These are phyloP conservation scores for Laupala kohalensis DNA, from an alignment of 1,140 invertebrate species.

Conservation along the genomic window DNA sequence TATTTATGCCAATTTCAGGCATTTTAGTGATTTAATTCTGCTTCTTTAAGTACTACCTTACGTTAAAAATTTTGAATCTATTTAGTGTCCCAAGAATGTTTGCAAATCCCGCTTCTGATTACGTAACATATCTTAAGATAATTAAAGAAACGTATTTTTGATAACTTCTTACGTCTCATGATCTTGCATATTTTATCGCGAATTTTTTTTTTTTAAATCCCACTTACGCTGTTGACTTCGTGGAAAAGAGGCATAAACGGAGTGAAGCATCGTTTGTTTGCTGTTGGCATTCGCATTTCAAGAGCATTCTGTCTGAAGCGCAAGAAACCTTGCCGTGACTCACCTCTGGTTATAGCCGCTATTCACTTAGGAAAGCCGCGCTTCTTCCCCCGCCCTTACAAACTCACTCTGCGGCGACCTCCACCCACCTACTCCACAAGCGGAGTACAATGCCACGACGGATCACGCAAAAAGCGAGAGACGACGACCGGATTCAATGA, in stretches of 20 bases:
- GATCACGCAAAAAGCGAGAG: too few species aligned
- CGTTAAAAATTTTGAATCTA: too few species aligned
- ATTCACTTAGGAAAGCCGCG: not conserved
- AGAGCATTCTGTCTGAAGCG: not conserved
- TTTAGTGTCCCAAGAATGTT: too few species aligned
- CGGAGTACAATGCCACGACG: too few species aligned
- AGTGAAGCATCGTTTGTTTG: not conserved
- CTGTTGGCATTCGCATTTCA: not conserved
- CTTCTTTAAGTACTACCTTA: too few species aligned
- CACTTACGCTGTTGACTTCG: not conserved
- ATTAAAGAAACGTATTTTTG: not conserved
- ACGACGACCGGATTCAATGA: too few species aligned
- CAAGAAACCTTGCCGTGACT: not conserved
- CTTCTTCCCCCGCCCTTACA: too few species aligned
- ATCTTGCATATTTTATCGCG: not conserved
- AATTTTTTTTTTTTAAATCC: not conserved
- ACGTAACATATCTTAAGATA: not conserved
- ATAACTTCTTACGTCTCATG: not conserved
- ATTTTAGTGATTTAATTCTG: too few species aligned
- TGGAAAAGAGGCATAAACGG: not conserved
- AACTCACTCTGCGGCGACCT: too few species aligned
- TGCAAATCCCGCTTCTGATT: too few species aligned
- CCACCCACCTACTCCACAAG: too few species aligned
- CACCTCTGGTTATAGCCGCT: not conserved
- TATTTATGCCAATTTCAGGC: too few species aligned